Evolutionary conservation across 1,140 invertebrate species (phyloP), one percentile per base, ranked within the genome.

Genomic region (Glossosoma conforme): DNA sequence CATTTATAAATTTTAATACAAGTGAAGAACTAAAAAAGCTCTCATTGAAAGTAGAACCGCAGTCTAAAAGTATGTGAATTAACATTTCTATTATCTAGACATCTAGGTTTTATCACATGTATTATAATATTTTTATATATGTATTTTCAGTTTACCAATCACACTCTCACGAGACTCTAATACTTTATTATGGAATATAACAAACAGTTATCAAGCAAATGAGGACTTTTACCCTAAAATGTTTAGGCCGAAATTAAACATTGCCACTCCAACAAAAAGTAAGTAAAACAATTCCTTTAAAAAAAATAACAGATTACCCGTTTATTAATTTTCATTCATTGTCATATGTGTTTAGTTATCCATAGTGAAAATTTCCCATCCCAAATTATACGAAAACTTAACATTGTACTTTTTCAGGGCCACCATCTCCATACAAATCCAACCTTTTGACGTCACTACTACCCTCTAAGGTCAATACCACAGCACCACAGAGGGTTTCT

Each of bases 371-470:
- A n/a, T n/a, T n/a, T n/a, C n/a, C n/a, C n/a, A n/a, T n/a, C n/a
- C n/a, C n/a, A n/a, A n/a, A n/a, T n/a, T n/a, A n/a, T n/a, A n/a
- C n/a, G n/a, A n/a, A n/a, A n/a, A n/a, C n/a, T n/a, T 28, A 8
- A 28, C n/a, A 8, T 28, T 28, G n/a, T 44, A 6, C 19, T 41
- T 3, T 49, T 49, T 6, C 25, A 52, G 49, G 15, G 18, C 33
- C 18, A 17, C 17, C 42, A 8, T 18, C 42, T 40, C 13, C 49
- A 13, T 33, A 36, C 8, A 44, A 32, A 11, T 44, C 28, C n/a
- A 52, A 52, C 32, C 49, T 52, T 3, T 21, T 52, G 33, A 37
- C 22, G 33, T 52, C 49, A 15, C 42, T 52, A 20, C 20, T 40
- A 15, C 20, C 32, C 14, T 38, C 15, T 19, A 52, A 44, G 15